phyloP scores from a whole-genome alignment of 1,140 invertebrate species.

The Kradibia gibbosae region DNA sequence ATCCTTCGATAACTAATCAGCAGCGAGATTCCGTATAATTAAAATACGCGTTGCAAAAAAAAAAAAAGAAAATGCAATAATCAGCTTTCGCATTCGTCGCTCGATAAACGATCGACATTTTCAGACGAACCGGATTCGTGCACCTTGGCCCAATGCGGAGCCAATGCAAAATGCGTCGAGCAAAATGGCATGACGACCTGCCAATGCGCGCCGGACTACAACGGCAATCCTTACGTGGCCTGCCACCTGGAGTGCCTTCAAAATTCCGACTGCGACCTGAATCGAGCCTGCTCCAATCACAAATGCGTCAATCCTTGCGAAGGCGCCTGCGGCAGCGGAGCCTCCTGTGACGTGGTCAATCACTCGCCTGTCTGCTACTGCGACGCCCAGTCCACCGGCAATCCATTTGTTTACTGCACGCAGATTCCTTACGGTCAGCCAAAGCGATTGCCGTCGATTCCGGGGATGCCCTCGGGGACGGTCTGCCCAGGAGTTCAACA shows the following conservation, averaged over 20 bases:
- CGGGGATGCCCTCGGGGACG: no score
- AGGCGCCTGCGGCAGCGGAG: conserved; percentile 83
- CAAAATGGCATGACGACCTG: conserved; percentile 76
- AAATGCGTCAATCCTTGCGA: conserved; percentile 86
- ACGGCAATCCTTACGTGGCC: conserved; percentile 82
- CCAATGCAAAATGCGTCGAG: conserved; percentile 82
- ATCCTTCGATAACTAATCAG: no score
- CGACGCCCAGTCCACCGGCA: conserved; percentile 79
- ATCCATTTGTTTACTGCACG: conserved; percentile 84
- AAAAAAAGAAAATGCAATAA: neutral
- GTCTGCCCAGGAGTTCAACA: conserved; percentile 18
- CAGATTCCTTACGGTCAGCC: conserved; percentile 55
- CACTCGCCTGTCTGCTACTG: conserved; percentile 87
- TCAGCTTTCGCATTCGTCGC: neutral
- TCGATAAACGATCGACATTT: conserved; percentile 37
- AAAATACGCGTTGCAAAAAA: conserved; percentile 30
- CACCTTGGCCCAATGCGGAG: conserved; percentile 80
- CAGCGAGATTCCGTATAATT: no score
- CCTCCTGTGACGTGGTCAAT: conserved; percentile 83
- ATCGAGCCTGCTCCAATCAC: conserved; percentile 83
- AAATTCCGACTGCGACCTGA: conserved; percentile 81
- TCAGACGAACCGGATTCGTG: conserved; percentile 77
- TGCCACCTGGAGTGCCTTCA: conserved; percentile 86
- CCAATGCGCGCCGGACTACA: conserved; percentile 78
- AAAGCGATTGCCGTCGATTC: no score